Base-by-base conservation (phyloP, 1,140 invertebrate genomes). In the Drosophila sp. region DNA sequence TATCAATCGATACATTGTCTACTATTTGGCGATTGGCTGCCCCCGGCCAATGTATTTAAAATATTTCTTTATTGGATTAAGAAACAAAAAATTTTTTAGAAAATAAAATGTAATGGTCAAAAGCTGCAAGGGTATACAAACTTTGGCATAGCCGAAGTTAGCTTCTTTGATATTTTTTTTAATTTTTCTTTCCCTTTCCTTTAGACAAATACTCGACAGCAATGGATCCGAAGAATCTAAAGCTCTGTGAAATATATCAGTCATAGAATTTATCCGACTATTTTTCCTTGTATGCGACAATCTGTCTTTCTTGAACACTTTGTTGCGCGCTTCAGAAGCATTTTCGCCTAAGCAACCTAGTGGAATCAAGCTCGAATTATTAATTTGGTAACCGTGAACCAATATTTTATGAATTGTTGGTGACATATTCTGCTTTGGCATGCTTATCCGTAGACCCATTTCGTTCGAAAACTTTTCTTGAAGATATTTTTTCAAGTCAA, bases 321-420 rank as follows among this genome's bases (percentile, higher is more conserved):
- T 55, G 8, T 55, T 55, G 23, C 50, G 50, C 4, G 50, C 50
- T 55, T 55, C 50, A 4, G 50, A 54, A 7, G 47, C 25, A 30
- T 55, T 55, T 55, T 55, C 27, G 2, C 54, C 54, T 30, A 56
- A 29, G 27, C 7, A 29, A 11, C 54, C 54, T 27, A 56, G 23
- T 29, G 29, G 7, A 7, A 56, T 27, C 25, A 56, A 30, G 30
- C 25, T 27, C 54, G 10, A 32, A 10, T 56, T 56, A 4, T 27
- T 56, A 1, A 56, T 56, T 2, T 56, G 23, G 27, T 27, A 56
- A n/a, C 27, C 54, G 54, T 56, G 7, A 33, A 33, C 32, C n/a
- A 58, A 33, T 29, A 57, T 57, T n/a, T 57, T n/a, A 30, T 57
- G 55, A n/a, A 57, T 29, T 29, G 55, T 57, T 57, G 55, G 55